Evolutionary conservation across 2,113 vertebrate genomes (phyloP), one percentile per base, ranked within the genome.

Genomic region (Progne subis): DNA sequence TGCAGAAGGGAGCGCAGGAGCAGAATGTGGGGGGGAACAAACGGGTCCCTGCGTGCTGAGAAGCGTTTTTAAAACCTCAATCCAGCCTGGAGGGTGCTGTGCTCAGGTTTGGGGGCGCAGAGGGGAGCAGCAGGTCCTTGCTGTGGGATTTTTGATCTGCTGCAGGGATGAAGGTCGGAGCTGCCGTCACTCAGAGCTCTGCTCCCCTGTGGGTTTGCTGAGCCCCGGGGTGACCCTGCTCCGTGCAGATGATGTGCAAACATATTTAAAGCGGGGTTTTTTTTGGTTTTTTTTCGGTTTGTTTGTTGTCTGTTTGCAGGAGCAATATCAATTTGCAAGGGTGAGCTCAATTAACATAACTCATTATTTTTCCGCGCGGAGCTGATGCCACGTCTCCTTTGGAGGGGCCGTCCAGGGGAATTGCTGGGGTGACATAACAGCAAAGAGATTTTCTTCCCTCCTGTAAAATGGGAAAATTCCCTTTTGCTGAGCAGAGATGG

Each of bases 41-140:
- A 50, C 0, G 0, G 1, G 1, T 18, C 5, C 39, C 49, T 43
- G 39, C 28, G 24, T 2, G 16, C 72, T 4, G 19, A 55, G n/a
- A 1, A 37, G 26, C 3, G 0, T 19, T 63, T 67, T 1, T 8
- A 2, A 20, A 17, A 7, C 7, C 12, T 9, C 0, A 47, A 18
- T 26, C 7, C 19, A 55, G 15, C 18, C 64, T 5, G 23, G 25
- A 74, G 64, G 4, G 21, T 9, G 56, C 28, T 4, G 25, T 4
- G 56, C 32, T 8, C 4, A 1, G 56, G 14, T 11, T 34, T 70
- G 24, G 71, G 83, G 88, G 28, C 11, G 28, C 31, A 4, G 0
- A 10, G 71, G 39, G 43, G 14, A 4, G 14, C 39, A 46, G 75
- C 44, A 44, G 44, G 1, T n/a, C 67, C 52, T 28, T 10, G 18